Evolutionary conservation across 2,113 vertebrate genomes (phyloP), one percentile per base, ranked within the genome.

Genomic region (Excalfactoria chinensis): DNA sequence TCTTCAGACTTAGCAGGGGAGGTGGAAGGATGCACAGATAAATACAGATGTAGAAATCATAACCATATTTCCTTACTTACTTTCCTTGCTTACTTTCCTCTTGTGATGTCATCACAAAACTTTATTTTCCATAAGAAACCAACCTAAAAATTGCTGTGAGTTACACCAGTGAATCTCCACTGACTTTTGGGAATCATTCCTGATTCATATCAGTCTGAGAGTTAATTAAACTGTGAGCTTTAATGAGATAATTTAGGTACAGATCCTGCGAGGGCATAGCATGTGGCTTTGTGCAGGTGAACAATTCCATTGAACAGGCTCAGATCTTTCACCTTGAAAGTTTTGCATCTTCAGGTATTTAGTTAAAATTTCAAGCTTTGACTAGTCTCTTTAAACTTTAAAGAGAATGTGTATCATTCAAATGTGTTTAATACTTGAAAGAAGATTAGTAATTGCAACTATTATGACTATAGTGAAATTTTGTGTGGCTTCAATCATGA

Each of bases 171-270:
- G 56, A 68, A 81, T 62, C 34, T 53, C 8, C 56, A 67, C 62
- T 58, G 73, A 84, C 53, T 73, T 75, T 75, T 43, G 68, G 86
- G 56, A 92, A 70, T 87, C 19, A 48, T 49, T 91, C 43, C 55
- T 83, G 41, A 90, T 94, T 83, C 79, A 13, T 73, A 76, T 84
- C 84, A 78, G 21, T 49, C 64, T 80, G 83, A 71, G 60, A 84
- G 46, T 92, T 95, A 93, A 85, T 93, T 93, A 95, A 94, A 89
- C 59, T 76, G 32, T 60, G 40, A 71, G 56, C 14, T 46, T 84
- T 86, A 72, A 67, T 79, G 72, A 80, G 17, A 87, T 70, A 8
- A 28, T 77, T 82, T 87, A 83, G 25, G 34, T 63, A 35, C 46
- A 76, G 37, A 51, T 37, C 25, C 46, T 89, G n/a, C 62, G 78